A percentile compares a stretch with the other conserved stretches of the same genome.
Conservation (phyloP, 2,113 vertebrate genomes). For the Scomber scombrus region DNA sequence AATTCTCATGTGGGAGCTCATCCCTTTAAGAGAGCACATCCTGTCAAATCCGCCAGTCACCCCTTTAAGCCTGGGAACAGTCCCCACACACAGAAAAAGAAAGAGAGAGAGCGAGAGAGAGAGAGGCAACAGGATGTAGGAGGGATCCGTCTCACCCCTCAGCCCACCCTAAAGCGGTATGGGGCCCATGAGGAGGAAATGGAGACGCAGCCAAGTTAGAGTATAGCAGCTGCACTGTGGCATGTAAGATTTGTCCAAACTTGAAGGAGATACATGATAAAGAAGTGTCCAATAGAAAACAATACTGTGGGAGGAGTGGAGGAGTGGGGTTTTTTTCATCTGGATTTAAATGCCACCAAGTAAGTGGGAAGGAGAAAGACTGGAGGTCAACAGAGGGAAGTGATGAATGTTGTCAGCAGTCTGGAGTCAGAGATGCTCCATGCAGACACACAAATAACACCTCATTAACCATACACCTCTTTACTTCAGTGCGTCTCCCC, state of each 20-base stretch:
- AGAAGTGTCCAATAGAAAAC: not conserved
- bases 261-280: not conserved
- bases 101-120: not conserved
- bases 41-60: slow-evolving; percentile 38
- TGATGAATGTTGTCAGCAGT: not conserved
- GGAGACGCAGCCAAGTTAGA: not conserved
- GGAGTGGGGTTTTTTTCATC: not conserved
- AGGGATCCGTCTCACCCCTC: slow-evolving; percentile 1
- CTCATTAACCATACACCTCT: not conserved
- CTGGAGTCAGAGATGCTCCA: not conserved
- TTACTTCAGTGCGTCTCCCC: not conserved
- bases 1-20: not conserved
- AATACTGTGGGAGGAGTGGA: not conserved
- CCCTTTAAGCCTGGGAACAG: slow-evolving; percentile 23
- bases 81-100: not conserved
- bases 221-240: not conserved
- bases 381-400: not conserved
- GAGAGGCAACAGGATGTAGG: slow-evolving; percentile 58
- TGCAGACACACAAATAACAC: not conserved
- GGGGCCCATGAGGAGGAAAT: slow-evolving; percentile 6
- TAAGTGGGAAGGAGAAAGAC: not conserved
- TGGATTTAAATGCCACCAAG: slow-evolving; percentile 10
- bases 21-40: slow-evolving; percentile 39
- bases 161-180: slow-evolving; percentile 6
- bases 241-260: too few relatives aligned